Evolutionary conservation across 1,140 invertebrate genomes (phyloP), one percentile per base, ranked within the genome.

Genomic region (Zaprionus nigranus): DNA sequence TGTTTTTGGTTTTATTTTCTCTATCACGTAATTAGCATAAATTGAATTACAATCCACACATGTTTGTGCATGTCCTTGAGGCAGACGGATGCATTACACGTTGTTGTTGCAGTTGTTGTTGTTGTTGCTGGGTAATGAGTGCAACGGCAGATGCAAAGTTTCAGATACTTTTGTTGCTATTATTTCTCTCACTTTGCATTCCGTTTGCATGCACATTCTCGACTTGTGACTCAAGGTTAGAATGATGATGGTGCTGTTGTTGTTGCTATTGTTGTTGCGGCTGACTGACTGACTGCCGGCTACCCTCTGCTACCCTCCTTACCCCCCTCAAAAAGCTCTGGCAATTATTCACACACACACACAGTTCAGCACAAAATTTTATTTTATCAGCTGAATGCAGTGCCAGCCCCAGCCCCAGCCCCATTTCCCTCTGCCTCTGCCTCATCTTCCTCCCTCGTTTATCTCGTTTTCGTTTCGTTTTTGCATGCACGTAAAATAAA

Each of bases 191-290:
- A 36, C 71, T 11, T 79, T 74, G 84, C 84, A 84, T 88, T 90
- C 81, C 78, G 78, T 90, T 88, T 71, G 78, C 84, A 87, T 88
- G 81, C 84, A 84, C 84, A 87, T 87, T 87, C 84, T 87, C 84
- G 71, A 75, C 78, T 88, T 84, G 84, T 87, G 84, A 87, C 85
- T 88, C 85, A 88, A 88, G 85, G 85, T 88, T 88, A 88, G 90
- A 79, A 78, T 77, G 79, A 73, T 78, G 69, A 60, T 81, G 54
- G 56, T 72, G 72, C 34, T 64, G 61, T 51, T 78, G 81, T 46
- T 17, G 40, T 43, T 43, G 40, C 11, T 40, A 79, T 17, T 40
- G 82, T 67, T 79, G 71, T 71, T 78, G 74, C 67, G 67, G 58
- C 70, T 43, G 30, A 22, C 13, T 4, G 61, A 73, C 77, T 58